Evolutionary conservation across 2,113 vertebrate genomes (phyloP), one percentile per base, ranked within the genome.

Genomic region (Tyrannus savana): DNA sequence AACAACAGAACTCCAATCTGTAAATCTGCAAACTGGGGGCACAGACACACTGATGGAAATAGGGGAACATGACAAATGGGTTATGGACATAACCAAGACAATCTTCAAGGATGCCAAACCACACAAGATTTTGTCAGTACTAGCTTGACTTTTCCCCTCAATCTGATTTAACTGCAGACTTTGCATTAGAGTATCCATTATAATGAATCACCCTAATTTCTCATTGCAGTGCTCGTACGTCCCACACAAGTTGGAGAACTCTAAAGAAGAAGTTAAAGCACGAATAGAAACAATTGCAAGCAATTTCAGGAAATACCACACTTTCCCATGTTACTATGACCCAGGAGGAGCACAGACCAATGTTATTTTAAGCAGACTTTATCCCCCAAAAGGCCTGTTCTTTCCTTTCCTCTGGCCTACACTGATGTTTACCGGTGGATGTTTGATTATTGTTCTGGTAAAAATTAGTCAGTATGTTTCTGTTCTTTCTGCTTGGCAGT

Each of bases 391-490:
- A 71, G 68, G 74, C 14, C 97, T 98, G 10, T 72, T 97, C 44
- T 96, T 97, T 31, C 93, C 95, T 60, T 97, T 98, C 74, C 96
- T 98, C 76, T 98, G 98, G 98, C 98, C 98, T 60, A 97, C 97
- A 5, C 97, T 98, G 42, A 93, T 98, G 97, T 96, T 98, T 71
- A 97, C 92, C 2, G 97, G 98, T 2, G 98, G 98, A 73, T 96
- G 98, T 87, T 95, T 98, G 41, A 91, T 98, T 41, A 97, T 98
- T 3, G 89, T 96, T 87, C 97, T 98, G 95, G 98, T 98, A 53
- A 98, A 98, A 96, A 93, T 98, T 47, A 98, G 97, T 91, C 98
- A 98, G 74, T 98, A 97, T 28, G 62, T 98, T 69, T 98, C 98
- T n/a, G 96, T 98, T 89, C 91, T 98, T 85, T 97, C 98, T 5